These are phyloP conservation scores for Reticulitermes lucifugus DNA, from an alignment of 2,888 invertebrate genomes.

Conservation along the genomic window DNA sequence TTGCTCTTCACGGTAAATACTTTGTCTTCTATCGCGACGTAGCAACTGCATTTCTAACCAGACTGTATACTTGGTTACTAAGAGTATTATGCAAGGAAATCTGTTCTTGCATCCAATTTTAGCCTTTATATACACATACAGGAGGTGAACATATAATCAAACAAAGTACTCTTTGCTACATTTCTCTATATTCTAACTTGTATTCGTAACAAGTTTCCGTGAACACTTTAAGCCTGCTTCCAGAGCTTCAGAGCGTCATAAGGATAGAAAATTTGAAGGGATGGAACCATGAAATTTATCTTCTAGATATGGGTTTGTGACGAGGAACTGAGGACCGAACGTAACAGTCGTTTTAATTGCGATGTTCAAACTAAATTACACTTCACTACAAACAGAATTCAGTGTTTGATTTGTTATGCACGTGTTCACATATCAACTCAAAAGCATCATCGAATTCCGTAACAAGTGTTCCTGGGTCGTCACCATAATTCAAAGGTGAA, in stretches of 20 bases:
- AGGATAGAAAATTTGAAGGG: neutral
- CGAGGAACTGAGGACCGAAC: neutral
- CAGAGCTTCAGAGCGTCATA: neutral
- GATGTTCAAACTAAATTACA: too few species aligned
- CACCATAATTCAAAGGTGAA: too few species aligned
- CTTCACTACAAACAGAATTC: too few species aligned
- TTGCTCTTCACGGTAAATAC: too few species aligned
- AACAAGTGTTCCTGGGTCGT: too few species aligned
- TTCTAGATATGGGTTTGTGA: neutral
- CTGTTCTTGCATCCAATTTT: constrained; percentile 25
- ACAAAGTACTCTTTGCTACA: neutral
- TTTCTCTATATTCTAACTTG: neutral
- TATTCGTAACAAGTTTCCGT: constrained; percentile 1
- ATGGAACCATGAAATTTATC: neutral
- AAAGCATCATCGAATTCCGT: too few species aligned
- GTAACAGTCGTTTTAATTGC: too few species aligned
- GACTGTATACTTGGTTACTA: constrained; percentile 17
- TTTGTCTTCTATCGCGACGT: neutral
- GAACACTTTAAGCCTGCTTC: neutral
- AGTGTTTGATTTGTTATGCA: too few species aligned
- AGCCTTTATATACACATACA: constrained; percentile 28
- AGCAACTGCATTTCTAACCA: neutral
- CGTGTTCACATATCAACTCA: too few species aligned
- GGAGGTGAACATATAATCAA: neutral
- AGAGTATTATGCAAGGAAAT: neutral